Evolutionary conservation across 2,797 vertebrate species (phyloP).

Genomic region (Semaprochilodus insignis): DNA sequence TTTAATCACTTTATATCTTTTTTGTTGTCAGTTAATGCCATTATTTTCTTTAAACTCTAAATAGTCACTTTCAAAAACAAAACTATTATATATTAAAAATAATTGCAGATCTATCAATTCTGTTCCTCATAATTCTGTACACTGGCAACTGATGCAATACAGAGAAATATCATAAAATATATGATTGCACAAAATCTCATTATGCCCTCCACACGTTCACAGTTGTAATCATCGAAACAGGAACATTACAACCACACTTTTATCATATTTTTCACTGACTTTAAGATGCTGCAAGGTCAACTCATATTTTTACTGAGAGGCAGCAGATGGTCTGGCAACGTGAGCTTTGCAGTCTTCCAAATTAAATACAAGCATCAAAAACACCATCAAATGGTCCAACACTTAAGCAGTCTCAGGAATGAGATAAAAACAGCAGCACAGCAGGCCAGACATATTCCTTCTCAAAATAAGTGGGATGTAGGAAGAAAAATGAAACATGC

Average conservation of each 20-base stretch:
- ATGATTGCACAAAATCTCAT: not conserved
- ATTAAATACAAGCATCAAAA: constrained; percentile 2
- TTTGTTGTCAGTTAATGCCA: no score
- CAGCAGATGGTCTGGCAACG: constrained; percentile 9
- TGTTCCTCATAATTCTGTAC: not conserved
- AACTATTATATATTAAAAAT: no score
- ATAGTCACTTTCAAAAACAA: no score
- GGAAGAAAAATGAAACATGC: not conserved
- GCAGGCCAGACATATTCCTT: not conserved
- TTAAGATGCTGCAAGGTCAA: not conserved
- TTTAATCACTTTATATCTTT: no score
- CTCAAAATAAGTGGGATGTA: not conserved
- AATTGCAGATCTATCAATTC: not conserved
- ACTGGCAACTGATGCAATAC: not conserved
- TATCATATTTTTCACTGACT: not conserved
- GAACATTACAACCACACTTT: no score
- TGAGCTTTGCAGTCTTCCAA: not conserved
- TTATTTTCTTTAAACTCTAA: not conserved
- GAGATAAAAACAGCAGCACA: not conserved
- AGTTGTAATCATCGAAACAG: not conserved
- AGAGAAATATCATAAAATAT: not conserved
- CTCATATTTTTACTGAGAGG: not conserved
- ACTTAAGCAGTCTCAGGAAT: not conserved
- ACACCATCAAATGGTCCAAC: not conserved
- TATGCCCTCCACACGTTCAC: not conserved